A percentile compares a stretch with the other conserved stretches of the same genome.
phyloP scores from a whole-genome alignment of 1,140 invertebrate genomes.

The Berghia stephanieae region DNA sequence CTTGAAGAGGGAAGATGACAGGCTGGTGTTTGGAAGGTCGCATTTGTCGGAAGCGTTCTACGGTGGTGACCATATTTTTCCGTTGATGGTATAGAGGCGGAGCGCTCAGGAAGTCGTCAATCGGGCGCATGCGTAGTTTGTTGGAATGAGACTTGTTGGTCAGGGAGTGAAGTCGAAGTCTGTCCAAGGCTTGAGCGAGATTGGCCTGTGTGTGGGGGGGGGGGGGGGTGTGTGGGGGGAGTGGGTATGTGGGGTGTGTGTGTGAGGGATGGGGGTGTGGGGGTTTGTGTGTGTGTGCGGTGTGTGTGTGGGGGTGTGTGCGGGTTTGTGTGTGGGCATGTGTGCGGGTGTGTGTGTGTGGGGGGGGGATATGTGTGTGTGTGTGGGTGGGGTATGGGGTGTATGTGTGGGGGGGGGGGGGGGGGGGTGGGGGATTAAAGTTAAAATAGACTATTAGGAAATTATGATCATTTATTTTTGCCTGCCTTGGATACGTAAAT shows the following conservation, averaged over 20 bases:
- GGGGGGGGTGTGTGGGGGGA: not conserved
- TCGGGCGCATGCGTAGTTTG: not conserved
- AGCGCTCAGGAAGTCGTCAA: conserved; percentile 5
- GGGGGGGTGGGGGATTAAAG: no score
- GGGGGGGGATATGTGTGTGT: no score
- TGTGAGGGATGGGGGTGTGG: not conserved
- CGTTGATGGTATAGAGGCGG: not conserved
- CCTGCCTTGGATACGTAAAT: no score
- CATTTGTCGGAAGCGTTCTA: conserved; percentile 55
- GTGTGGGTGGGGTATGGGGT: no score
- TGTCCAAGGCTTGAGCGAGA: conserved; percentile 52
- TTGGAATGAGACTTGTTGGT: conserved; percentile 29
- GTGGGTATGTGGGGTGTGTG: not conserved
- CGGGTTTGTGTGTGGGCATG: not conserved
- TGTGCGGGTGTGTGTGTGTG: no score
- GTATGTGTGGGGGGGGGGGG: no score
- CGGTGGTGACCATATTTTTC: conserved; percentile 44
- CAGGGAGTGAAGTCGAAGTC: conserved; percentile 45
- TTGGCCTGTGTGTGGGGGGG: conserved; percentile 29
- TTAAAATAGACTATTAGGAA: no score
- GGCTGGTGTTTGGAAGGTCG: conserved; percentile 46
- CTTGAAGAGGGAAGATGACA: conserved; percentile 49
- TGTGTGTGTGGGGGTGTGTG: not conserved
- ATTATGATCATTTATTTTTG: no score
- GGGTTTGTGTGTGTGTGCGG: not conserved